Evolutionary conservation across 2,113 vertebrate species (phyloP).

Genomic region (Lipotes vexillifer): DNA sequence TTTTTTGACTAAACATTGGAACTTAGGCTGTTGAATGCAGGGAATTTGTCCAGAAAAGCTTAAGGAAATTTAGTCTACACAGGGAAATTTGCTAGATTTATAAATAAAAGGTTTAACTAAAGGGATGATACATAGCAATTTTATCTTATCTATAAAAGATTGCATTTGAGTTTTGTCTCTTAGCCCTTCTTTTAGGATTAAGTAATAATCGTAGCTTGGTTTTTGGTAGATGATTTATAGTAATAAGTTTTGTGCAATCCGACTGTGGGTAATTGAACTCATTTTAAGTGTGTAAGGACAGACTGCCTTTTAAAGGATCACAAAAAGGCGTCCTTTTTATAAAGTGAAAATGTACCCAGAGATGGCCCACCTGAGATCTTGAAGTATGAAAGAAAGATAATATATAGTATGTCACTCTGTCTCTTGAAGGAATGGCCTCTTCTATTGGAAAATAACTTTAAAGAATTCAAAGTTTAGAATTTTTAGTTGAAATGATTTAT

Average conservation of each 20-base stretch:
- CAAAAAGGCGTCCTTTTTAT: not conserved
- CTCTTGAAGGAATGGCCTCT: not conserved
- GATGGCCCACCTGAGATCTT: not conserved
- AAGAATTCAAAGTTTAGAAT: not conserved
- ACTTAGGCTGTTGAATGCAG: slow-evolving; percentile 76
- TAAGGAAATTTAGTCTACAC: slow-evolving; percentile 71
- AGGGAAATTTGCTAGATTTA: not conserved
- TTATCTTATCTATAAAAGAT: slow-evolving; percentile 37
- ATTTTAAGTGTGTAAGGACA: not conserved
- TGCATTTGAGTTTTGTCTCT: slow-evolving; percentile 19
- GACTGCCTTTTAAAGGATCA: not conserved
- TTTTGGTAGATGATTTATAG: slow-evolving; percentile 10
- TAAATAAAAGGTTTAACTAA: slow-evolving; percentile 53
- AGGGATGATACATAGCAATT: not conserved
- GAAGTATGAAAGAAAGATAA: not conserved
- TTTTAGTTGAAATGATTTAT: slow-evolving; percentile 27
- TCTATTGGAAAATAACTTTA: not conserved
- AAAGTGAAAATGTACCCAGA: not conserved
- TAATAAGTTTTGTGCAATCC: not conserved
- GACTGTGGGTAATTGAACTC: not conserved
- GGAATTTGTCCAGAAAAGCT: slow-evolving; percentile 77
- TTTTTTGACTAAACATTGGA: slow-evolving; percentile 79
- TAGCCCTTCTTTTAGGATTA: slow-evolving; percentile 30
- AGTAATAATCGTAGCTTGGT: slow-evolving; percentile 9
- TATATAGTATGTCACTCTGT: not conserved